Conservation (phyloP, 1,140 invertebrate genomes). For the Bombyx mandarina region DNA sequence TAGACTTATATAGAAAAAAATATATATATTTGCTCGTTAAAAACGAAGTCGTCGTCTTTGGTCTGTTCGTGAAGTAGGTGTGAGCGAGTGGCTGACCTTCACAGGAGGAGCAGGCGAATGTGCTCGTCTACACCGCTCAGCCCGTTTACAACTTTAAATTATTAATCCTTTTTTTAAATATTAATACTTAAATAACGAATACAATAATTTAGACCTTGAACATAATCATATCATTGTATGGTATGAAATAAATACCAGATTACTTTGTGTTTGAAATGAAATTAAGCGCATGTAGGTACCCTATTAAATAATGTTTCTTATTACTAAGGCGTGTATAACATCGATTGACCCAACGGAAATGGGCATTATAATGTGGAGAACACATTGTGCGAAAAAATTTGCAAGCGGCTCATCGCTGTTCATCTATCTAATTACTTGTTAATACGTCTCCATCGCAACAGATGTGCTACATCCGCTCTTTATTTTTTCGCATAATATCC, state of each 20-base stretch:
- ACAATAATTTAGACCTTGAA: too few species aligned
- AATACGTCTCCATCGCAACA: slow-evolving; percentile 57
- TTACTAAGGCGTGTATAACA: too few species aligned
- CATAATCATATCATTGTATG: too few species aligned
- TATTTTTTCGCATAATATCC: neutral
- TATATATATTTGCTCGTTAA: neutral
- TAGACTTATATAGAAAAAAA: neutral
- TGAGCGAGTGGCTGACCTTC: slow-evolving; percentile 50
- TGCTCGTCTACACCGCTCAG: slow-evolving; percentile 33
- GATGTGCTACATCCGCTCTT: slow-evolving; percentile 63
- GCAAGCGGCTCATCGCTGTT: slow-evolving; percentile 17
- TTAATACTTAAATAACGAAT: too few species aligned
- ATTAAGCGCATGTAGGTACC: too few species aligned
- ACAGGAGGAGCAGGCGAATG: slow-evolving; percentile 35
- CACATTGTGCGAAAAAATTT: slow-evolving; percentile 57
- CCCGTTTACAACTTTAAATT: neutral
- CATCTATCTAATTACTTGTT: slow-evolving; percentile 52
- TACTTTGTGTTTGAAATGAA: too few species aligned
- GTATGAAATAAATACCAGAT: too few species aligned
- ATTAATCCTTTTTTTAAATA: too few species aligned
- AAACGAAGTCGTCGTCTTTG: too few species aligned
- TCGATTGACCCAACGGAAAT: slow-evolving; percentile 20
- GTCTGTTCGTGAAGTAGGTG: slow-evolving; percentile 19
- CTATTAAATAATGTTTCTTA: too few species aligned
- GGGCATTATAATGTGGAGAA: slow-evolving; percentile 33